phyloP scores from a whole-genome alignment of 2,888 invertebrate species.

The Yponomeuta cagnagella region DNA sequence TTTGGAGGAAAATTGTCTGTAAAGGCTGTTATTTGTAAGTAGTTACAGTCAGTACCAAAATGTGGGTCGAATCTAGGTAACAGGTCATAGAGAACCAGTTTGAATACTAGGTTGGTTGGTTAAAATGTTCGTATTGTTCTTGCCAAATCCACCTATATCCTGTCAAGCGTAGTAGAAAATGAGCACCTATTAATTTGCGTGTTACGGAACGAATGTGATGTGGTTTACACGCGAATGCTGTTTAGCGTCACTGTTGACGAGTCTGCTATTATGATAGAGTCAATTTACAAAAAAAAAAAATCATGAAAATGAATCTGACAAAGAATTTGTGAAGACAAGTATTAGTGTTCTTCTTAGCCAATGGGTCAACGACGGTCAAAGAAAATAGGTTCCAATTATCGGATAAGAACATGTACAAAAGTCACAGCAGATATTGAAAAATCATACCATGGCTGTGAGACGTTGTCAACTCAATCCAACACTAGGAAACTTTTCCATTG shows the following conservation, averaged over 20 bases:
- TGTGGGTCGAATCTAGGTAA: conserved; percentile 1
- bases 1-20: too few relatives aligned
- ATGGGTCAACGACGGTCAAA: too few relatives aligned
- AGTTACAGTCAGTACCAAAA: background rate
- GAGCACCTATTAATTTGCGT: conserved; percentile 11
- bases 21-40: too few relatives aligned
- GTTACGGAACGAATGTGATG: conserved; percentile 66
- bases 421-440: too few relatives aligned
- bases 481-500: too few relatives aligned
- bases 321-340: too few relatives aligned
- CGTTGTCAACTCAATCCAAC: too few relatives aligned
- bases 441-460: too few relatives aligned
- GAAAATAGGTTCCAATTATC: too few relatives aligned
- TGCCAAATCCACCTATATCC: conserved; percentile 13
- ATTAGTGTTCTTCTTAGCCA: too few relatives aligned
- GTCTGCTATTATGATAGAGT: background rate
- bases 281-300: background rate
- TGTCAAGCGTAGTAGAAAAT: conserved; percentile 12
- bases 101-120: background rate
- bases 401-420: too few relatives aligned
- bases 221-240: conserved; percentile 34
- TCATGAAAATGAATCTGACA: too few relatives aligned
- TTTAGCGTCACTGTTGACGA: background rate
- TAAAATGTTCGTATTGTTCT: conserved; percentile 10
- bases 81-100: conserved; percentile 14